Base-by-base conservation (phyloP, 2,888 invertebrate genomes). In the Sthenelais limicola region DNA sequence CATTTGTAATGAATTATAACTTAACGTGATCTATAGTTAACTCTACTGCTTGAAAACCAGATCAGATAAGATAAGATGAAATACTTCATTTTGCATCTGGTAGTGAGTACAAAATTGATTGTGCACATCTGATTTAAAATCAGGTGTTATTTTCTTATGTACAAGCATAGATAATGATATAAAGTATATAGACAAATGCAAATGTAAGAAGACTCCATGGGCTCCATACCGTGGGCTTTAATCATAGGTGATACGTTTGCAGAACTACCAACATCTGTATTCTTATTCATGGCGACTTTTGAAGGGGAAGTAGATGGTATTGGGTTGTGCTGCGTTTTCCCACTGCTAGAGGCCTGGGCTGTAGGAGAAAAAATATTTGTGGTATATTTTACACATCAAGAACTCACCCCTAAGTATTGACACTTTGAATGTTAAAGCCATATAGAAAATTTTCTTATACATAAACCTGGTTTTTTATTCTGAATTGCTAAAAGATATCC, bases 191-290 rank as follows among this genome's bases (percentile, higher is more conserved):
- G 18, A 9, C 43, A 9, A 15, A 43, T 15, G 12, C 9, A 43
- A 43, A 15, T 15, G 9, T 43, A 18, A 18, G 12, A 43, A 43
- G 43, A 43, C 9, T 43, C n/a, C n/a, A n/a, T n/a, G n/a, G n/a
- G n/a, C n/a, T n/a, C n/a, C 62, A 38, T 35, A 62, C 62, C 62
- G 24, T 62, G 62, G 33, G 62, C 62, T 24, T 62, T 62, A 24
- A 62, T 38, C n/a, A 15, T 62, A 7, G 24, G 1, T 2, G 35
- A 43, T 9, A 62, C 43, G 62, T 3, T 21, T 12, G 62, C n/a
- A 1, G 5, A 26, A 15, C 12, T 26, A 21, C 38, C 7, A 3
- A 38, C 1, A 35, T 62, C 62, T 5, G 38, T 1, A 1, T 38
- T 38, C n/a, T 1, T 3, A 5, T 21, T 62, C 7, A 62, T 21